Evolutionary conservation across 92 coral and sea anemone species (phyloP).

Genomic region (Paragorgia papillata): DNA sequence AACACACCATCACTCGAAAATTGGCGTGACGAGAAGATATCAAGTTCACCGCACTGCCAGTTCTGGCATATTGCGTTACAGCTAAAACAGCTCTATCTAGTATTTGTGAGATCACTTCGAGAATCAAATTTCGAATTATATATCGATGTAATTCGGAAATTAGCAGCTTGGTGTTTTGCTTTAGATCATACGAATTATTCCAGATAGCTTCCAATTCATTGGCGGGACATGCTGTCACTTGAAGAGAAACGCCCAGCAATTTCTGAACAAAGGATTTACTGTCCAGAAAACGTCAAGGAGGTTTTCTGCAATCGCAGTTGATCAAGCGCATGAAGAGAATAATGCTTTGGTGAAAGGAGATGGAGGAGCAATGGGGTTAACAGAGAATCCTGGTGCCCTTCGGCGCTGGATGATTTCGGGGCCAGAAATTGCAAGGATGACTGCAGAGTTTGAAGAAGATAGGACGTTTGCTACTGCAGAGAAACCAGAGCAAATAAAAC

Average conservation of each 20-base stretch:
- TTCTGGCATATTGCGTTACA: slow-evolving; percentile 57
- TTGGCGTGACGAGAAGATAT: slow-evolving; percentile 32
- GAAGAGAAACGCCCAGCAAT: slow-evolving; percentile 17
- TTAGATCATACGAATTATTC: slow-evolving; percentile 46
- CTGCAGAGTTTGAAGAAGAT: slow-evolving; percentile 47
- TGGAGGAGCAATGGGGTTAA: slow-evolving; percentile 39
- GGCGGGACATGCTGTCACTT: slow-evolving; percentile 49
- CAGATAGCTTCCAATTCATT: slow-evolving; percentile 45
- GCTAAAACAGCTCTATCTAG: slow-evolving; percentile 36
- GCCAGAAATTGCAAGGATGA: slow-evolving; percentile 48
- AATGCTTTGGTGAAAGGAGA: slow-evolving; percentile 49
- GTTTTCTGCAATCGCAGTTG: slow-evolving; percentile 46
- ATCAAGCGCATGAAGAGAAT: slow-evolving; percentile 48
- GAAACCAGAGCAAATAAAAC: slow-evolving; percentile 25
- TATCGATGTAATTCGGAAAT: slow-evolving; percentile 36
- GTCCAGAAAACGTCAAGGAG: slow-evolving; percentile 30
- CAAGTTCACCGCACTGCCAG: slow-evolving; percentile 51
- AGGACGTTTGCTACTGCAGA: slow-evolving; percentile 4
- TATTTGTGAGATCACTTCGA: slow-evolving; percentile 34
- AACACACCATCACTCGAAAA: slow-evolving; percentile 7
- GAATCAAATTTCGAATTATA: slow-evolving; percentile 17
- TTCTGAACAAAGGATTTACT: slow-evolving; percentile 42
- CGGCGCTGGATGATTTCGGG: slow-evolving; percentile 59
- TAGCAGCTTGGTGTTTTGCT: slow-evolving; percentile 56
- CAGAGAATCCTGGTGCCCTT: slow-evolving; percentile 51